These are phyloP conservation scores for Colletes latitarsis DNA, from an alignment of 1,140 invertebrate species.

Conservation along the genomic window DNA sequence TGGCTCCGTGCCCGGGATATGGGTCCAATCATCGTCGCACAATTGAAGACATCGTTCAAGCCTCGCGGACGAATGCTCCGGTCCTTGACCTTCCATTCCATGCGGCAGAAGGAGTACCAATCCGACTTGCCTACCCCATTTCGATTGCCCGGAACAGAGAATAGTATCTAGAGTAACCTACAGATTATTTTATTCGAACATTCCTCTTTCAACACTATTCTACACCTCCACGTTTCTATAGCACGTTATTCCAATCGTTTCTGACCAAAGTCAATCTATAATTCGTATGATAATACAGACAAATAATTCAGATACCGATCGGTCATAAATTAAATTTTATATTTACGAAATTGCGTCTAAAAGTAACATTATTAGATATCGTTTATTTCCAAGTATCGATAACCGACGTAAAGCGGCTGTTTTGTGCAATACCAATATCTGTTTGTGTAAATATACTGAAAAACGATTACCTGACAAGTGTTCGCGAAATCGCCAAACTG, in stretches of 20 bases:
- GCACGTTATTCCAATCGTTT: too few relatives aligned
- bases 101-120: conserved; percentile 93
- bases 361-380: too few relatives aligned
- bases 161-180: conserved; percentile 94
- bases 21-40: conserved; percentile 88
- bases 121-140: conserved; percentile 92
- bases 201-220: background rate
- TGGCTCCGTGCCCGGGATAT: conserved; percentile 81
- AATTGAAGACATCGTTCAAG: conserved; percentile 92
- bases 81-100: conserved; percentile 94
- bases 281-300: background rate
- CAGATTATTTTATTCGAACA: background rate
- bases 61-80: conserved; percentile 92
- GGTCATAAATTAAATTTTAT: too few relatives aligned
- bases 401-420: too few relatives aligned
- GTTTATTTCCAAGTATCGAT: too few relatives aligned
- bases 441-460: background rate
- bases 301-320: background rate
- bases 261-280: background rate
- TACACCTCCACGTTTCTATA: background rate
- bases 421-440: too few relatives aligned
- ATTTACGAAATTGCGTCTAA: too few relatives aligned
- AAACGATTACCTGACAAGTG: conserved; percentile 82
- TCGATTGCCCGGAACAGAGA: conserved; percentile 89
- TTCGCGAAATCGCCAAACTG: conserved; percentile 96